Percentiles rank a stretch among this genome's conserved stretches.
phyloP scores from a whole-genome alignment of 2,888 invertebrate genomes.

The Hirtodrosophila trivittata region DNA sequence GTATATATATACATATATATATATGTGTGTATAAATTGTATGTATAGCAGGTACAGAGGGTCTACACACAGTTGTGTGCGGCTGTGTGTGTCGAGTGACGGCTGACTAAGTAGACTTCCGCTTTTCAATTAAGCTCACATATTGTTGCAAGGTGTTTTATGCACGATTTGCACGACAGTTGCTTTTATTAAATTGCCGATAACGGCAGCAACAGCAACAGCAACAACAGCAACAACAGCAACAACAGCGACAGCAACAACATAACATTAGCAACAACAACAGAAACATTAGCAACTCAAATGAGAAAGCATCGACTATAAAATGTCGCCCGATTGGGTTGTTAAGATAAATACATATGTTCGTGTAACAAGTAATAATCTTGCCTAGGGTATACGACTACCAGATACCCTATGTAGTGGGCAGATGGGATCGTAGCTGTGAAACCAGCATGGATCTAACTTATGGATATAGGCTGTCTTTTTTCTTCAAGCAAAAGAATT shows the following conservation, averaged over 20 bases:
- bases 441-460: too few species aligned
- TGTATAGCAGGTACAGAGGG: too few species aligned
- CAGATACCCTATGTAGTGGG: neutral
- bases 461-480: too few species aligned
- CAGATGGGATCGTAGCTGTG: too few species aligned
- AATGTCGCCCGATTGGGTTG: slow-evolving; percentile 12
- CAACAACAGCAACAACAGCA: slow-evolving; percentile 18
- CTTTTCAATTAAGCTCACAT: slow-evolving; percentile 77
- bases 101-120: slow-evolving; percentile 76
- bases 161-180: slow-evolving; percentile 76
- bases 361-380: neutral
- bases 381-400: neutral
- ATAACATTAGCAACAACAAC: slow-evolving; percentile 22
- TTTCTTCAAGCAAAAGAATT: too few species aligned
- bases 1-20: slow-evolving; percentile 14
- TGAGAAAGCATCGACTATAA: slow-evolving; percentile 8
- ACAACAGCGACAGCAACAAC: slow-evolving; percentile 23
- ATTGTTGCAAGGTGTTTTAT: slow-evolving; percentile 77
- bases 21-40: slow-evolving; percentile 8
- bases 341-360: slow-evolving; percentile 3
- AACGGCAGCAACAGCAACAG: slow-evolving; percentile 24
- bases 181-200: slow-evolving; percentile 66
- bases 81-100: slow-evolving; percentile 42
- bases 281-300: slow-evolving; percentile 19
- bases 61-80: too few species aligned